A percentile compares a stretch with the other conserved stretches of the same genome.
Conservation (phyloP, 2,797 vertebrate genomes). For the Salmo trutta region DNA sequence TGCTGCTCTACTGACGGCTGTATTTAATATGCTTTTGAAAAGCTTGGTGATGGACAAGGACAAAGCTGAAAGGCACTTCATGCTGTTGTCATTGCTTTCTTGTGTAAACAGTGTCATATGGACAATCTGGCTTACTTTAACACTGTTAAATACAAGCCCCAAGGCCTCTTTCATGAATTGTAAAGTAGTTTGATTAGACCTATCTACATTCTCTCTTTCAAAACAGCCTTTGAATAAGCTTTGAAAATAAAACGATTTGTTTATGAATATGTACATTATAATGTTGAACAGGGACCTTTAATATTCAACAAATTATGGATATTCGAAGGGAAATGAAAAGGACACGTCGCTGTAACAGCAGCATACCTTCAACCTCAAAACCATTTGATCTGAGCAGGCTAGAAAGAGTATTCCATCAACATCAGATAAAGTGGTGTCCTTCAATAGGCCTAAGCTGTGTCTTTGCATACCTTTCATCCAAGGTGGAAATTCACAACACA, state of each 20-base stretch:
- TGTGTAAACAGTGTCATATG: background rate
- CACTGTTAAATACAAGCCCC: background rate
- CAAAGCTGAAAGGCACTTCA: constrained; percentile 33
- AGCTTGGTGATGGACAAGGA: constrained; percentile 15
- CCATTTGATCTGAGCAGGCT: background rate
- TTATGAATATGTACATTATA: background rate
- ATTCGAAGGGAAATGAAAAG: background rate
- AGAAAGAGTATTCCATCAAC: background rate
- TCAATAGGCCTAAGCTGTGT: background rate
- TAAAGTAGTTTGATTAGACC: background rate
- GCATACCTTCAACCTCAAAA: background rate
- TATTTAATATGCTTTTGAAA: constrained; percentile 58
- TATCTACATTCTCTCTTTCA: background rate
- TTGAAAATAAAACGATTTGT: background rate
- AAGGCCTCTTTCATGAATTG: background rate
- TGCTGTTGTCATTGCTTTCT: constrained; percentile 20
- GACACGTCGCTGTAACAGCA: background rate
- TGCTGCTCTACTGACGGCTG: constrained; percentile 28
- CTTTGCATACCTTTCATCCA: background rate
- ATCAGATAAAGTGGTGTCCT: background rate
- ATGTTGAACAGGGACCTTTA: background rate
- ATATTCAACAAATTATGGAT: background rate
- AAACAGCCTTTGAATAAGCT: background rate
- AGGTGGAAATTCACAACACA: background rate
- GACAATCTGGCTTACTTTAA: background rate